Conservation (phyloP, 2,888 invertebrate species). For the Lepidocyrtinus sp. region DNA sequence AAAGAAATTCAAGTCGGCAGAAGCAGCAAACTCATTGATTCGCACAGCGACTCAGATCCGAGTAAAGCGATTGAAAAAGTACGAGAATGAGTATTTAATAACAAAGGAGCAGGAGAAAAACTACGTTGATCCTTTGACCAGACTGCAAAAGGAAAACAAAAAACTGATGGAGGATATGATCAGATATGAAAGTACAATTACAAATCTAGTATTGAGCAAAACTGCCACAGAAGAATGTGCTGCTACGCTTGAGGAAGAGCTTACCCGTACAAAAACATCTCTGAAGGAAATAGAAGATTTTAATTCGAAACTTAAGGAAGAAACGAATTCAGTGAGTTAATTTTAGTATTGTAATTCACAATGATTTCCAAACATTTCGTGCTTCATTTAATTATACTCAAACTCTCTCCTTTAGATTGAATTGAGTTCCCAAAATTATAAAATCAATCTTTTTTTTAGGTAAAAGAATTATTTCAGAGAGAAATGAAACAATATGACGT, state of each 20-base stretch:
- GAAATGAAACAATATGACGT: constrained; percentile 83
- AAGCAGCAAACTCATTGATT: constrained; percentile 84
- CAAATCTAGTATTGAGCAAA: constrained; percentile 74
- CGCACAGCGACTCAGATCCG: constrained; percentile 87
- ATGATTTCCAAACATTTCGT: no score
- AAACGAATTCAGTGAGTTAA: constrained; percentile 77
- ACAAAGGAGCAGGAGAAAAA: constrained; percentile 76
- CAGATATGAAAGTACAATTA: constrained; percentile 76
- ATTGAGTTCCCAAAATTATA: background rate
- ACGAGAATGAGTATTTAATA: constrained; percentile 90
- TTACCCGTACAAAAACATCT: constrained; percentile 75
- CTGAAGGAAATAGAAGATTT: constrained; percentile 83
- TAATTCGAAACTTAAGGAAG: constrained; percentile 80
- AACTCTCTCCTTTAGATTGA: background rate
- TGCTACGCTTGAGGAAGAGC: constrained; percentile 73
- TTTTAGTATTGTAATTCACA: no score
- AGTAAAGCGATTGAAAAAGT: constrained; percentile 94
- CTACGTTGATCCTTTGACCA: constrained; percentile 70
- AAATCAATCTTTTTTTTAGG: constrained; percentile 74
- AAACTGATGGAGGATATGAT: constrained; percentile 75
- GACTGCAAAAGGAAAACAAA: constrained; percentile 73
- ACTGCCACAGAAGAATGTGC: constrained; percentile 58
- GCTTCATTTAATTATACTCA: no score
- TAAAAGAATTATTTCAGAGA: constrained; percentile 83
- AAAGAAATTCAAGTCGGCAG: constrained; percentile 94